A percentile compares a stretch with the other conserved stretches of the same genome.
Evolutionary conservation across 2,113 vertebrate genomes (phyloP).

Genomic region (Bos indicus): DNA sequence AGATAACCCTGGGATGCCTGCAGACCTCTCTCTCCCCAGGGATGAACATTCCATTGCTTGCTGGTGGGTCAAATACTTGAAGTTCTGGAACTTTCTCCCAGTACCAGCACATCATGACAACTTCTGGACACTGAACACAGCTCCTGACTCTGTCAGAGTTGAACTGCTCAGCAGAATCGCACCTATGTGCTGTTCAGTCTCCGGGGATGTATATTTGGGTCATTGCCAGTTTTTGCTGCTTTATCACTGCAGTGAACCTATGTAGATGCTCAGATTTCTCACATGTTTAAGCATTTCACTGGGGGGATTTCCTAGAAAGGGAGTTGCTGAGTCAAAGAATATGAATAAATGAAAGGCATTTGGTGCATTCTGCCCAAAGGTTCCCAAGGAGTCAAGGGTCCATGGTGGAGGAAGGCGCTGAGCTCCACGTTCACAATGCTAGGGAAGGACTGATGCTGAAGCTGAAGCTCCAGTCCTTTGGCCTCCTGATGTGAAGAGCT

Average conservation of each 20-base stretch:
- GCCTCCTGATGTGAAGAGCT: background rate
- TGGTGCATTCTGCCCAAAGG: rapidly evolving
- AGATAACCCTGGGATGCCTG: background rate
- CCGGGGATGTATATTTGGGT: rapidly evolving
- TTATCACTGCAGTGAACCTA: background rate
- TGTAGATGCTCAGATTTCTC: background rate
- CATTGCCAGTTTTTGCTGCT: background rate
- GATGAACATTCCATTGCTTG: rapidly evolving
- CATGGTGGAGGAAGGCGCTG: rapidly evolving
- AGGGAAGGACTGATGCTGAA: background rate
- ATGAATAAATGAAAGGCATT: background rate
- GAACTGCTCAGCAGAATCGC: rapidly evolving
- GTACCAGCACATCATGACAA: background rate
- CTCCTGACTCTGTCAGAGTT: rapidly evolving
- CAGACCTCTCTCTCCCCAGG: background rate
- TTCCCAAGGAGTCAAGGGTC: background rate
- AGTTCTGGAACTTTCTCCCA: background rate
- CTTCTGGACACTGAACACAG: background rate
- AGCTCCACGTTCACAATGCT: rapidly evolving
- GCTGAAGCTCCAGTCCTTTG: background rate
- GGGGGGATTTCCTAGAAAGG: background rate
- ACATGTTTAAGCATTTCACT: rapidly evolving
- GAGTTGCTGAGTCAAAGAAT: rapidly evolving
- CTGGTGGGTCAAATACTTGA: rapidly evolving
- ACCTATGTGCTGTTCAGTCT: rapidly evolving